Percentiles rank a stretch among this genome's conserved stretches.
Evolutionary conservation across 2,888 invertebrate species (phyloP).

Genomic region (Mythimna vitellina): DNA sequence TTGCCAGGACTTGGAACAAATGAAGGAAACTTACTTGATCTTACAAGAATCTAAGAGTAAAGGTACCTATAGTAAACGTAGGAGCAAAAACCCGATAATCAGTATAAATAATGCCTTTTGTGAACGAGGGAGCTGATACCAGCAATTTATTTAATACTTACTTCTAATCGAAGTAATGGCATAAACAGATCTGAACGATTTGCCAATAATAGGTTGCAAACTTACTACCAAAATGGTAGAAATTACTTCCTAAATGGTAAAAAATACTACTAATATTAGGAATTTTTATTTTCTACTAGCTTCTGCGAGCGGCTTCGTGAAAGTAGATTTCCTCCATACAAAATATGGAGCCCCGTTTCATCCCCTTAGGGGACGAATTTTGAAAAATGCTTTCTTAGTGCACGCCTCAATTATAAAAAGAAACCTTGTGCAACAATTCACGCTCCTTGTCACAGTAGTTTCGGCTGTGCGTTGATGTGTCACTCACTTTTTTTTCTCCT

Average conservation of each 20-base stretch:
- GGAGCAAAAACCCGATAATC: slow-evolving; percentile 1
- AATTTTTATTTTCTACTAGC: background rate
- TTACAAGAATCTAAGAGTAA: background rate
- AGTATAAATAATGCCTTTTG: slow-evolving; percentile 27
- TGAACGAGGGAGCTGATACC: slow-evolving; percentile 29
- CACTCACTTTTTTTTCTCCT: too few species aligned
- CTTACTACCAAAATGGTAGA: background rate
- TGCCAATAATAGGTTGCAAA: slow-evolving; percentile 7
- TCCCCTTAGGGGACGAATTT: too few species aligned
- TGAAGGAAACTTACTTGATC: background rate
- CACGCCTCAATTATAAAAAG: too few species aligned
- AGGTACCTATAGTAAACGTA: background rate
- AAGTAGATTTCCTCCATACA: too few species aligned
- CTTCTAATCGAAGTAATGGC: slow-evolving; percentile 39
- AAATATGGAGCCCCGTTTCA: too few species aligned
- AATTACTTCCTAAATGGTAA: background rate
- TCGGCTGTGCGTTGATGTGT: too few species aligned
- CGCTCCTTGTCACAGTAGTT: too few species aligned
- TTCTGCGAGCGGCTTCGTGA: too few species aligned
- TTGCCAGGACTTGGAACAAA: background rate
- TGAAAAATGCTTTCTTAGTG: too few species aligned
- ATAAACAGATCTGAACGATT: background rate
- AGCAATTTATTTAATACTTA: slow-evolving; percentile 45
- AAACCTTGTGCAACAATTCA: too few species aligned
- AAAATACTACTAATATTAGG: background rate